Evolutionary conservation across 1,140 invertebrate genomes (phyloP).

Genomic region (Eriosoma lanigerum): DNA sequence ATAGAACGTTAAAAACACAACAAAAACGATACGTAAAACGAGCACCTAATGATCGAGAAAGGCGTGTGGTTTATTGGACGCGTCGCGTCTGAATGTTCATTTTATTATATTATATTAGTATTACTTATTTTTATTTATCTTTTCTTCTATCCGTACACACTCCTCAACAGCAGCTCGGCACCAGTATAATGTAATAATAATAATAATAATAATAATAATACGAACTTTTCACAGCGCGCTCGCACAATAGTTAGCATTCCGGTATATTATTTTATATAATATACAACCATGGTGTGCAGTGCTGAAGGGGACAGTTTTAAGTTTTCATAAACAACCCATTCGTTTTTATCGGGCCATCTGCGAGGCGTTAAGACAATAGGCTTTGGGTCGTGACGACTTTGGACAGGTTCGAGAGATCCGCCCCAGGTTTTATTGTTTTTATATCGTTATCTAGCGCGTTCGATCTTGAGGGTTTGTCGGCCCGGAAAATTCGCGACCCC

Average conservation of each 20-base stretch:
- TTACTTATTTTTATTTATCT: neutral
- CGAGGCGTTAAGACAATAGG: slow-evolving; percentile 47
- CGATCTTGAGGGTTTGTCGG: slow-evolving; percentile 51
- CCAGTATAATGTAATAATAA: too few species aligned
- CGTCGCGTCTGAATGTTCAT: neutral
- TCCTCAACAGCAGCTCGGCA: neutral
- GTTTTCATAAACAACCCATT: slow-evolving; percentile 49
- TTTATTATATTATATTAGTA: neutral
- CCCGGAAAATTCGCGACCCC: slow-evolving; percentile 51
- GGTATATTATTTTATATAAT: too few species aligned
- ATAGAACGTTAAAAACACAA: neutral
- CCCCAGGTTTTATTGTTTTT: slow-evolving; percentile 50
- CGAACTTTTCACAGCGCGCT: neutral
- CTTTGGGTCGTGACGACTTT: slow-evolving; percentile 51
- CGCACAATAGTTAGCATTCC: slow-evolving; percentile 9
- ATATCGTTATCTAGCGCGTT: slow-evolving; percentile 39
- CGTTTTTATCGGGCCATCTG: slow-evolving; percentile 50
- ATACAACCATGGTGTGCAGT: too few species aligned
- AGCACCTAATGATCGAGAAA: slow-evolving; percentile 7
- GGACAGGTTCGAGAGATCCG: slow-evolving; percentile 49
- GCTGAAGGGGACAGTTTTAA: slow-evolving; percentile 30
- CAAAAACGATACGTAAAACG: neutral
- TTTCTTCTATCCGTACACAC: neutral
- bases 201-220: too few species aligned
- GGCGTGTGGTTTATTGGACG: slow-evolving; percentile 22